Evolutionary conservation across 2,888 invertebrate genomes (phyloP).

Genomic region (Macaria liturata): DNA sequence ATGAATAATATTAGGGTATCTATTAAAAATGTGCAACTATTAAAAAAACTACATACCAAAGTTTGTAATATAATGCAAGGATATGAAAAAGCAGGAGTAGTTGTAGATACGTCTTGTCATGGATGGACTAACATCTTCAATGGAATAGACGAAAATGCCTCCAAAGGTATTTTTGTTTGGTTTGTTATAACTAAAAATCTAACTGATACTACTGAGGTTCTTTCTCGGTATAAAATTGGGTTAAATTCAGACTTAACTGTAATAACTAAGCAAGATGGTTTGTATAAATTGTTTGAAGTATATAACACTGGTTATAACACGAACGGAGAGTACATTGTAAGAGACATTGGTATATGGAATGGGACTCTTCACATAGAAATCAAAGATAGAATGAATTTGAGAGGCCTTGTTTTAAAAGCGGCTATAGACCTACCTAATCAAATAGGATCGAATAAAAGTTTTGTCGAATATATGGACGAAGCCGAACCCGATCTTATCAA

Average conservation of each 20-base stretch:
- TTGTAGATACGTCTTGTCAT: constrained; percentile 57
- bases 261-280: constrained; percentile 40
- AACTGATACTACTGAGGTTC: constrained; percentile 39
- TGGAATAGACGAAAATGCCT: constrained; percentile 32
- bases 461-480: constrained; percentile 76
- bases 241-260: constrained; percentile 75
- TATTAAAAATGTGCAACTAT: constrained; percentile 22
- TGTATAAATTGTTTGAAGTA: constrained; percentile 65
- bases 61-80: constrained; percentile 25
- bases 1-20: constrained; percentile 42
- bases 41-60: constrained; percentile 18
- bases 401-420: constrained; percentile 79
- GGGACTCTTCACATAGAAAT: constrained; percentile 54
- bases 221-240: constrained; percentile 64
- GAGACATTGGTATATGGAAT: constrained; percentile 76
- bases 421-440: constrained; percentile 71
- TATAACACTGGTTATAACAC: constrained; percentile 82
- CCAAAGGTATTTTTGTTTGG: constrained; percentile 62
- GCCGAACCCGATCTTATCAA: constrained; percentile 73
- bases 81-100: constrained; percentile 50
- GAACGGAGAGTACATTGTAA: constrained; percentile 74
- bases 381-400: constrained; percentile 75
- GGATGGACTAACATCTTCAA: constrained; percentile 50
- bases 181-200: constrained; percentile 56
- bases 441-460: constrained; percentile 61